phyloP scores from a whole-genome alignment of 2,888 invertebrate species.

The Polylopha cassiicola region DNA sequence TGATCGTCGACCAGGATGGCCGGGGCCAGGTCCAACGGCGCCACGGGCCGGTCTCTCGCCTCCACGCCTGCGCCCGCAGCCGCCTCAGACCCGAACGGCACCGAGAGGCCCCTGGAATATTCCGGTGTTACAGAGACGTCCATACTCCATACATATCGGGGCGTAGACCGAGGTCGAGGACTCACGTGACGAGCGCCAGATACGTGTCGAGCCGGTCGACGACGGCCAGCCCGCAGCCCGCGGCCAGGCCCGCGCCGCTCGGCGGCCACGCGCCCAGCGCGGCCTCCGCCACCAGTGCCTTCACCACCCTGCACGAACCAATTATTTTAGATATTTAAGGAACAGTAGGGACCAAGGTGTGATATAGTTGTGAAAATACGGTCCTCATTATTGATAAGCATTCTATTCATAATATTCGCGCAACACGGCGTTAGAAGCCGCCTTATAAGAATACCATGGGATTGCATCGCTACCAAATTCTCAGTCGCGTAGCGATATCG shows the following conservation, averaged over 20 bases:
- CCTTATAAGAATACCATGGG: background rate
- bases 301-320: slow-evolving; percentile 25
- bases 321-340: background rate
- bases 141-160: background rate
- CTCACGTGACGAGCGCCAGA: slow-evolving; percentile 82
- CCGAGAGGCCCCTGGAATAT: slow-evolving; percentile 46
- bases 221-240: slow-evolving; percentile 78
- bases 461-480: no score
- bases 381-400: background rate
- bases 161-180: slow-evolving; percentile 17
- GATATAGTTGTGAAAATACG: no score
- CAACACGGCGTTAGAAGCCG: background rate
- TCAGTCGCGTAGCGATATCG: no score
- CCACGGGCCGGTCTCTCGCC: slow-evolving; percentile 41
- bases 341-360: no score
- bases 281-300: slow-evolving; percentile 39
- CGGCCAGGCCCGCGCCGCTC: slow-evolving; percentile 29
- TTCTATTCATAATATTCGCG: no score
- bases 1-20: slow-evolving; percentile 49
- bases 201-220: slow-evolving; percentile 82
- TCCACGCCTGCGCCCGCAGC: slow-evolving; percentile 35
- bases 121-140: background rate
- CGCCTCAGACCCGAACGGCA: slow-evolving; percentile 42
- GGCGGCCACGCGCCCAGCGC: slow-evolving; percentile 24
- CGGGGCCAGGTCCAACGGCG: slow-evolving; percentile 56